A percentile compares a stretch with the other conserved stretches of the same genome.
phyloP scores from a whole-genome alignment of 1,140 invertebrate genomes.

The Diachasmimorpha longicaudata region DNA sequence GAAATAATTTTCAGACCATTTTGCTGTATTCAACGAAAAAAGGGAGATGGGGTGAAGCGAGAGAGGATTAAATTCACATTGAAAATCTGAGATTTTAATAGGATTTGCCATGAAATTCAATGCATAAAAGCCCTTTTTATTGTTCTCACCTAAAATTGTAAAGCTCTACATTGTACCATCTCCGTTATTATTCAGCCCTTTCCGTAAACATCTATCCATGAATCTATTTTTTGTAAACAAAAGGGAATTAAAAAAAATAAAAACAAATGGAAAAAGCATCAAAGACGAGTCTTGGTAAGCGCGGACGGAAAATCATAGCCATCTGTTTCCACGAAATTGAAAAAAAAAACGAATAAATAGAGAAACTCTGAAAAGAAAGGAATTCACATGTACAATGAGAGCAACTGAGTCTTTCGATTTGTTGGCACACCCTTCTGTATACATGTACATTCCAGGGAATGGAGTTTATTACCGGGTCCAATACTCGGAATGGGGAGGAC shows the following conservation, averaged over 20 bases:
- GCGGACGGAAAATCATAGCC: neutral
- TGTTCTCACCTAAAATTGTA: neutral
- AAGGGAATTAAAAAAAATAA: neutral
- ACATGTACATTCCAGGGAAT: neutral
- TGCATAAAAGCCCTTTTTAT: neutral
- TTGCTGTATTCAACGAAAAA: neutral
- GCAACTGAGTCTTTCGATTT: neutral
- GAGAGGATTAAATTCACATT: neutral
- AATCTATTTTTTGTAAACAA: neutral
- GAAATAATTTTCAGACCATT: neutral
- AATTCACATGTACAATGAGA: neutral
- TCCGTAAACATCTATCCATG: neutral
- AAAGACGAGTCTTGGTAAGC: neutral
- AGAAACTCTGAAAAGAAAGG: slow-evolving; percentile 14
- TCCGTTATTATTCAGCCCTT: neutral
- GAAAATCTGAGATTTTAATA: neutral
- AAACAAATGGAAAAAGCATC: neutral
- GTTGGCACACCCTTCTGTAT: neutral
- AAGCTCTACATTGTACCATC: neutral
- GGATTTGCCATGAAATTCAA: neutral
- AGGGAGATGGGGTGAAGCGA: neutral
- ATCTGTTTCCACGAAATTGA: neutral
- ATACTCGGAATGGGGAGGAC: neutral
- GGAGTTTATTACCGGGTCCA: neutral
- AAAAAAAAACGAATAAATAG: neutral